Evolutionary conservation across 2,888 invertebrate genomes (phyloP).

Genomic region (Agrochola macilenta): DNA sequence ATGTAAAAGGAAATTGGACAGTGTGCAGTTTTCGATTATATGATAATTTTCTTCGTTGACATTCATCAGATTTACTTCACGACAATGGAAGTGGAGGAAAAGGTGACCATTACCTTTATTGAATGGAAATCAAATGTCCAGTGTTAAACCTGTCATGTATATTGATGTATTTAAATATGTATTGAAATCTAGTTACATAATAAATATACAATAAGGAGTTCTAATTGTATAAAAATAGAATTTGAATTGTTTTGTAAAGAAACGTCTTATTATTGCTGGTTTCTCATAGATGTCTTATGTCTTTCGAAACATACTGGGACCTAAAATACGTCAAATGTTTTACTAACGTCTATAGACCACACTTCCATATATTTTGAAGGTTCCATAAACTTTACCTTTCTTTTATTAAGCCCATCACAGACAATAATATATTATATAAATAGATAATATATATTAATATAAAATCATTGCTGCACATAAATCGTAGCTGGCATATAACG

Average conservation of each 20-base stretch:
- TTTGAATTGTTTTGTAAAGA: conserved; percentile 14
- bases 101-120: conserved; percentile 32
- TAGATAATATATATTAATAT: too few relatives aligned
- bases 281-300: background rate
- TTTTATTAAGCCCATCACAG: too few relatives aligned
- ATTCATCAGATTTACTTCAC: conserved; percentile 43
- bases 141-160: conserved; percentile 21
- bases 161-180: conserved; percentile 24
- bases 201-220: background rate
- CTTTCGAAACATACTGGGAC: background rate
- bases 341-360: background rate
- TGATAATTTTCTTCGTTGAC: conserved; percentile 44
- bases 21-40: conserved; percentile 47
- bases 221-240: conserved; percentile 32
- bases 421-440: too few relatives aligned
- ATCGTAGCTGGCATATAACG: too few relatives aligned
- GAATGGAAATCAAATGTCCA: conserved; percentile 47
- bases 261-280: background rate
- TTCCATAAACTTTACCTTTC: background rate
- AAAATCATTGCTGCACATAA: too few relatives aligned
- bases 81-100: conserved; percentile 36
- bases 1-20: conserved; percentile 20
- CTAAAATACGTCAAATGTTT: background rate
- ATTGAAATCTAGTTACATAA: conserved; percentile 45
- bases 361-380: background rate